A percentile compares a stretch with the other conserved stretches of the same genome.
These are phyloP conservation scores for Albula glossodonta DNA, from an alignment of 2,113 vertebrate species.

Conservation along the genomic window DNA sequence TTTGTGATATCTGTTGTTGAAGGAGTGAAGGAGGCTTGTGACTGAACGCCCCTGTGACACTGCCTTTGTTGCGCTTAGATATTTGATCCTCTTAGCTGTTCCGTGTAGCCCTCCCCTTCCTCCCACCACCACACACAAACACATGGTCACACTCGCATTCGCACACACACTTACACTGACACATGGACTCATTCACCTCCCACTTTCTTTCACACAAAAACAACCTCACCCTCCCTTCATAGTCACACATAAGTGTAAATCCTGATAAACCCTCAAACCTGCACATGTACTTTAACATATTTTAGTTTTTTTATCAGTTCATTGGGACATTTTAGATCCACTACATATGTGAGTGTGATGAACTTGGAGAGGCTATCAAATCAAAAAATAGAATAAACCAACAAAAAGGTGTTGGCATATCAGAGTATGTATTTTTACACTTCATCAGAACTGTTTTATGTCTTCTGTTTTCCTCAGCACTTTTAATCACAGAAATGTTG, in stretches of 20 bases:
- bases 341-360: slow-evolving; percentile 14
- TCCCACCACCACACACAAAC: slow-evolving; percentile 22
- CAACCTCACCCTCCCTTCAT: slow-evolving; percentile 3
- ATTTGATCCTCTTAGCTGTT: slow-evolving; percentile 97
- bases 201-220: slow-evolving; percentile 18
- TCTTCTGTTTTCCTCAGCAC: not conserved
- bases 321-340: slow-evolving; percentile 2
- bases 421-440: not conserved
- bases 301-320: slow-evolving; percentile 7
- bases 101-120: slow-evolving; percentile 69
- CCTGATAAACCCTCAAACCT: not conserved
- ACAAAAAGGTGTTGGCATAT: slow-evolving; percentile 2
- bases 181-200: slow-evolving; percentile 44
- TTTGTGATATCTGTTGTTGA: slow-evolving; percentile 80
- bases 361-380: not conserved
- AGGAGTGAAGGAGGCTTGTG: slow-evolving; percentile 87
- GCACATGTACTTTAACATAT: not conserved
- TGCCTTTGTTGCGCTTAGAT: slow-evolving; percentile 94
- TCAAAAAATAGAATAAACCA: slow-evolving; percentile 8
- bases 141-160: slow-evolving; percentile 12
- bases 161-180: not conserved
- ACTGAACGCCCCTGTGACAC: slow-evolving; percentile 94
- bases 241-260: not conserved
- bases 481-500: not conserved
- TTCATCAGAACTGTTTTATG: not conserved